A percentile compares a stretch with the other conserved stretches of the same genome.
phyloP scores from a whole-genome alignment of 2,113 vertebrate species.

The Prinia subflava region DNA sequence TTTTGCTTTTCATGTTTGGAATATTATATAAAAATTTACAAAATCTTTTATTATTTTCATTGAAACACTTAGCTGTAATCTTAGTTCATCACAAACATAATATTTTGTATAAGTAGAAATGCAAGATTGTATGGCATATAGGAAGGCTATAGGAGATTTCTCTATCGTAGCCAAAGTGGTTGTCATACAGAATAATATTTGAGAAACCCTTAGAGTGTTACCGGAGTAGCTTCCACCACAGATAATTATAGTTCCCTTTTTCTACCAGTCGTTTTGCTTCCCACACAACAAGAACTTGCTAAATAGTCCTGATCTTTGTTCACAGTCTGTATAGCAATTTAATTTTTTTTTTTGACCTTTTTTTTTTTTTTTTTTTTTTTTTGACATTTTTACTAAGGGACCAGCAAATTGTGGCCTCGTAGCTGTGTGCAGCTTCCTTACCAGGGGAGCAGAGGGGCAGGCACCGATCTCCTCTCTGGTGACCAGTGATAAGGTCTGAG shows the following conservation, averaged over 20 bases:
- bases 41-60: not conserved
- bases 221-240: not conserved
- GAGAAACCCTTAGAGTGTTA: not conserved
- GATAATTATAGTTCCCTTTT: not conserved
- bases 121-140: not conserved
- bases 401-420: not conserved
- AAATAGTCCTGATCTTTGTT: not conserved
- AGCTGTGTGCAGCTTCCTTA: not conserved
- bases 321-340: not conserved
- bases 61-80: not conserved
- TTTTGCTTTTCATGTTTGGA: not conserved
- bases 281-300: not conserved
- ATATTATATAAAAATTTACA: not conserved
- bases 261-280: not conserved
- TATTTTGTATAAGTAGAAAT: not conserved
- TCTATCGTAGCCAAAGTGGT: not conserved
- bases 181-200: not conserved
- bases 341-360: not conserved
- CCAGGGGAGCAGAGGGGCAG: fast-evolving
- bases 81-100: not conserved
- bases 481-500: not conserved
- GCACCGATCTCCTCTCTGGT: not conserved
- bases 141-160: not conserved
- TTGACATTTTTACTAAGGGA: not conserved
- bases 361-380: not conserved